phyloP scores from a whole-genome alignment of 92 coral and sea anemone genomes.

The Bergia puertoricense region DNA sequence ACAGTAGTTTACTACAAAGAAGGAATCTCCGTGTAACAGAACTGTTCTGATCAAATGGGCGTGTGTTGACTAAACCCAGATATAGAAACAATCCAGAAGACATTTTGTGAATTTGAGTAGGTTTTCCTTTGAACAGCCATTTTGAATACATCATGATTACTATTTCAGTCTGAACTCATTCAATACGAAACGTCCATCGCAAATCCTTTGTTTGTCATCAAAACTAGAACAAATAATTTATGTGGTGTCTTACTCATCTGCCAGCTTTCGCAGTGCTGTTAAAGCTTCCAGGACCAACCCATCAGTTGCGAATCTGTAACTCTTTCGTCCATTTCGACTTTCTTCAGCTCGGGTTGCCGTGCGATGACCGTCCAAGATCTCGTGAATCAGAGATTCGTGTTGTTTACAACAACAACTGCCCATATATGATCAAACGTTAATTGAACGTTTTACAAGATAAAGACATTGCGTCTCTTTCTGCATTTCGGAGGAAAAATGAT shows the following conservation, averaged over 20 bases:
- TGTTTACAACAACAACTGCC: slow-evolving; percentile 80
- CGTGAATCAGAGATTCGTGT: slow-evolving; percentile 58
- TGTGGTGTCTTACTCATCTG: slow-evolving; percentile 78
- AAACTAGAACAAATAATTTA: not conserved
- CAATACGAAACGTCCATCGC: not conserved
- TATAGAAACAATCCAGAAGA: no score
- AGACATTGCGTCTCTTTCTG: slow-evolving; percentile 19
- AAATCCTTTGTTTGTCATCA: not conserved
- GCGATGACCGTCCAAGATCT: slow-evolving; percentile 49
- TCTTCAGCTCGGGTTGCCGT: slow-evolving; percentile 17
- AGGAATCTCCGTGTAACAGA: no score
- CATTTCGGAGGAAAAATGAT: not conserved
- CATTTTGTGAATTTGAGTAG: no score
- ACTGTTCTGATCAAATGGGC: no score
- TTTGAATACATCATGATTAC: not conserved
- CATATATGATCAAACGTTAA: slow-evolving; percentile 61
- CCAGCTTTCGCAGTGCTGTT: slow-evolving; percentile 82
- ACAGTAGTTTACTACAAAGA: no score
- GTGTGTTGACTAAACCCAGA: no score
- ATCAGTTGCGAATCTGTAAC: slow-evolving; percentile 53
- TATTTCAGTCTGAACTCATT: not conserved
- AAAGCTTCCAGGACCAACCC: slow-evolving; percentile 87
- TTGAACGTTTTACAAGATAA: not conserved
- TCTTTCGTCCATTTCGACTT: slow-evolving; percentile 43
- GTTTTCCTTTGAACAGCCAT: not conserved